Evolutionary conservation across 2,888 invertebrate species (phyloP).

Genomic region (Brachyopa scutellaris): DNA sequence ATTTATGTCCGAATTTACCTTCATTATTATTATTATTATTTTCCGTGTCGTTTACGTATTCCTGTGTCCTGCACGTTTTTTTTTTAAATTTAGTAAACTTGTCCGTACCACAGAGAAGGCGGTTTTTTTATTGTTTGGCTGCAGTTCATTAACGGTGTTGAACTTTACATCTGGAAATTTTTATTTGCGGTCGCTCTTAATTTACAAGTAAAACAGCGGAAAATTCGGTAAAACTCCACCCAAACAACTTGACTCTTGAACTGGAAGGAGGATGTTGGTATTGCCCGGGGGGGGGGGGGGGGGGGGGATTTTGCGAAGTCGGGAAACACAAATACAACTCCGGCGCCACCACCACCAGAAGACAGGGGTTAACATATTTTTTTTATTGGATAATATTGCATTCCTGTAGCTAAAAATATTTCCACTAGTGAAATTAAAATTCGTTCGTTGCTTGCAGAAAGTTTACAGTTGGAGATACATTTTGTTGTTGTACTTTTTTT

Average conservation of each 20-base stretch:
- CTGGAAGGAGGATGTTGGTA: neutral
- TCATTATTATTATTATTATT: slow-evolving; percentile 73
- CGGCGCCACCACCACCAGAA: slow-evolving; percentile 26
- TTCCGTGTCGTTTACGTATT: slow-evolving; percentile 49
- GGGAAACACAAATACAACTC: slow-evolving; percentile 62
- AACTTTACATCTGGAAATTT: slow-evolving; percentile 82
- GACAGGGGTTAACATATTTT: slow-evolving; percentile 71
- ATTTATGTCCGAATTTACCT: slow-evolving; percentile 80
- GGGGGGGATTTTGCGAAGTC: too few relatives aligned
- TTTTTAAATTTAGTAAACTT: slow-evolving; percentile 67
- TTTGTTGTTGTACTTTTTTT: slow-evolving; percentile 12
- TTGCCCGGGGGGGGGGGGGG: too few relatives aligned
- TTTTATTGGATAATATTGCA: slow-evolving; percentile 71
- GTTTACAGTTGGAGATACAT: slow-evolving; percentile 60
- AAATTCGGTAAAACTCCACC: slow-evolving; percentile 59
- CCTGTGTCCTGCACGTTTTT: slow-evolving; percentile 24
- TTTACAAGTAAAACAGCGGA: slow-evolving; percentile 80
- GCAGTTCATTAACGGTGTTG: slow-evolving; percentile 75
- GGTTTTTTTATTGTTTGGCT: slow-evolving; percentile 67
- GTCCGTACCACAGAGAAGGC: slow-evolving; percentile 73
- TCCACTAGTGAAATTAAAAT: slow-evolving; percentile 71
- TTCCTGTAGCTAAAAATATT: slow-evolving; percentile 70
- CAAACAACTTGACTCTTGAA: slow-evolving; percentile 42
- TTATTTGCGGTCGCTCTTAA: slow-evolving; percentile 82
- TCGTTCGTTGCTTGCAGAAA: slow-evolving; percentile 65